Evolutionary conservation across 2,888 invertebrate species (phyloP), one percentile per base, ranked within the genome.

Genomic region (Pheosia tremula): DNA sequence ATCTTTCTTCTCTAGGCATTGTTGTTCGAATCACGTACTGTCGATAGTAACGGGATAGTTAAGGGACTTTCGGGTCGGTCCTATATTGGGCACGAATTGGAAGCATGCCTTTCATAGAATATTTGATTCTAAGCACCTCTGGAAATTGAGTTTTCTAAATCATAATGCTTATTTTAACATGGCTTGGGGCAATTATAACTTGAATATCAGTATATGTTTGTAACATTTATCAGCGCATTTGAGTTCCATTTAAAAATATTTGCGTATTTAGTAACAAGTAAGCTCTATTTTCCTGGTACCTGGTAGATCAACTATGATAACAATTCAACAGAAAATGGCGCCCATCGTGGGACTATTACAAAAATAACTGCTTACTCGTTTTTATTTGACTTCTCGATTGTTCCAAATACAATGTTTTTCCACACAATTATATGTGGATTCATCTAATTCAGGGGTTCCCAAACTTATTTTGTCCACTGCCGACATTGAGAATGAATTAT

Each of bases 41-140:
- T 67, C 61, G 58, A 68, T 62, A 68, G 68, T 64, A 72, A 60
- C 59, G 58, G 57, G 56, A 69, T 64, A 66, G 58, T 45, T 45
- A 24, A 9, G 64, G 64, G 64, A 71, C 65, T 71, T 64, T 62
- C 59, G 62, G 58, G 61, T 63, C 58, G 61, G 77, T 39, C 59
- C 63, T 66, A 66, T 41, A 65, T 54, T 69, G 71, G 73, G 64
- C 52, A 77, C 77, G 75, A 75, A 71, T 75, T 77, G 69, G 77
- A 71, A 57, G 49, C 45, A 43, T 69, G 75, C 75, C 75, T 64
- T 57, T 38, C 52, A 60, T 56, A 56, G 64, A 63, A 68, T 63
- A 53, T 60, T 63, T 55, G 63, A 55, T 56, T 57, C 56, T 60
- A 63, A 62, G 68, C 62, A 62, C 67, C 64, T 62, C 56, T 24